Percentiles rank a stretch among this genome's conserved stretches.
phyloP scores from a whole-genome alignment of 2,113 vertebrate genomes.

The Meles meles region DNA sequence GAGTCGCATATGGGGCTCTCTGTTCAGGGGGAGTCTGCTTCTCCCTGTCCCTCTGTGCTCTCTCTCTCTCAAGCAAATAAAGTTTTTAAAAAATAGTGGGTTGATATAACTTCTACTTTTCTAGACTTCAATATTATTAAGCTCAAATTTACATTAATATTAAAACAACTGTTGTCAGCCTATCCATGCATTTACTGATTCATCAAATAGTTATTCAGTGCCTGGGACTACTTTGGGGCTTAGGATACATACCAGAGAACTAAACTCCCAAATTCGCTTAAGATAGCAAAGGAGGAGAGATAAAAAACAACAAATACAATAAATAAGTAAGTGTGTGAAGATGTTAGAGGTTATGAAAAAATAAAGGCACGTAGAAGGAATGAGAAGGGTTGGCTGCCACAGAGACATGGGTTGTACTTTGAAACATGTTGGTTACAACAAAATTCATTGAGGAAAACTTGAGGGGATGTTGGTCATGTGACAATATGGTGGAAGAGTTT shows the following conservation, averaged over 20 bases:
- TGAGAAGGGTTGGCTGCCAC: neutral
- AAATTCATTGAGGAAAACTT: neutral
- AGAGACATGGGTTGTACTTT: neutral
- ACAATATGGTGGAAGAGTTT: neutral
- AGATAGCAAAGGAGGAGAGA: neutral
- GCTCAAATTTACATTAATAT: neutral
- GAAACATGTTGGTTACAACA: neutral
- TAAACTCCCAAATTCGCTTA: neutral
- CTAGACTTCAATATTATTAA: neutral
- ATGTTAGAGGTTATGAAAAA: neutral
- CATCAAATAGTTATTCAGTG: neutral
- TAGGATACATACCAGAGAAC: neutral
- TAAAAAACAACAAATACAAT: neutral
- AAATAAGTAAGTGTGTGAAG: neutral
- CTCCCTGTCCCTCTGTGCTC: no score
- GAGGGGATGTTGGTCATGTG: neutral
- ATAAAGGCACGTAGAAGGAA: neutral
- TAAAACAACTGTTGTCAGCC: neutral
- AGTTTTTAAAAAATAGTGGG: neutral
- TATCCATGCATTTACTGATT: neutral
- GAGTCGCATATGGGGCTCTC: no score
- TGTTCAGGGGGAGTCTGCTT: no score
- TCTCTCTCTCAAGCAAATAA: no score
- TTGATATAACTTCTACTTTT: neutral
- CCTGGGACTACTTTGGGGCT: neutral